Evolutionary conservation across 2,888 invertebrate genomes (phyloP).

Genomic region (Lampropteryx suffumata): DNA sequence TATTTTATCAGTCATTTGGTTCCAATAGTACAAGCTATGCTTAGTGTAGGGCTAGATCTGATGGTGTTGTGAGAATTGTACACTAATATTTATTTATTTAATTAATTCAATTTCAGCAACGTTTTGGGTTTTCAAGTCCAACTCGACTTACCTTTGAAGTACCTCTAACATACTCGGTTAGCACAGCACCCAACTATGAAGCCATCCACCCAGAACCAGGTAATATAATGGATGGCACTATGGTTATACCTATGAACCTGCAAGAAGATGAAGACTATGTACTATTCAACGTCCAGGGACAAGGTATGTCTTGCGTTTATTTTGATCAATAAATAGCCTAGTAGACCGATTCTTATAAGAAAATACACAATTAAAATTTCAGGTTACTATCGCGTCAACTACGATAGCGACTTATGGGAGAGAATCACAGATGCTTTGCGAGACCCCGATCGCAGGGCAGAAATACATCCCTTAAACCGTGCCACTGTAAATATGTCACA

Average conservation of each 20-base stretch:
- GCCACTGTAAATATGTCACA: slow-evolving; percentile 70
- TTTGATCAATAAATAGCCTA: too few species aligned
- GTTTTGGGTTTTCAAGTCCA: slow-evolving; percentile 45
- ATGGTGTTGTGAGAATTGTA: too few species aligned
- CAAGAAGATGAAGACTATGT: slow-evolving; percentile 56
- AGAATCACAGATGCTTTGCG: slow-evolving; percentile 81
- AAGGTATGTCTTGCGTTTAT: slow-evolving; percentile 48
- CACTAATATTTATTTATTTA: neutral
- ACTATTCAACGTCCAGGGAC: slow-evolving; percentile 70
- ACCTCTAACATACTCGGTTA: slow-evolving; percentile 79
- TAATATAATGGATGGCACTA: slow-evolving; percentile 43
- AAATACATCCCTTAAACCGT: slow-evolving; percentile 87
- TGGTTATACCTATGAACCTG: slow-evolving; percentile 41
- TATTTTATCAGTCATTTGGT: too few species aligned
- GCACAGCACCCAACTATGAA: slow-evolving; percentile 58
- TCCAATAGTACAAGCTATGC: too few species aligned
- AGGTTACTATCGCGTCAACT: slow-evolving; percentile 88
- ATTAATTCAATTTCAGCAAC: slow-evolving; percentile 47
- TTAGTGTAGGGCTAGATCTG: too few species aligned
- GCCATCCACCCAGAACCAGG: slow-evolving; percentile 47
- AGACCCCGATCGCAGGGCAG: slow-evolving; percentile 77
- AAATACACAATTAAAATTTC: neutral
- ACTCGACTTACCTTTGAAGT: slow-evolving; percentile 8
- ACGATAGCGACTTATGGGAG: slow-evolving; percentile 85
- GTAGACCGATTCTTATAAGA: too few species aligned